A percentile compares a stretch with the other conserved stretches of the same genome.
phyloP scores from a whole-genome alignment of 2,797 vertebrate species.

The Channa striata region DNA sequence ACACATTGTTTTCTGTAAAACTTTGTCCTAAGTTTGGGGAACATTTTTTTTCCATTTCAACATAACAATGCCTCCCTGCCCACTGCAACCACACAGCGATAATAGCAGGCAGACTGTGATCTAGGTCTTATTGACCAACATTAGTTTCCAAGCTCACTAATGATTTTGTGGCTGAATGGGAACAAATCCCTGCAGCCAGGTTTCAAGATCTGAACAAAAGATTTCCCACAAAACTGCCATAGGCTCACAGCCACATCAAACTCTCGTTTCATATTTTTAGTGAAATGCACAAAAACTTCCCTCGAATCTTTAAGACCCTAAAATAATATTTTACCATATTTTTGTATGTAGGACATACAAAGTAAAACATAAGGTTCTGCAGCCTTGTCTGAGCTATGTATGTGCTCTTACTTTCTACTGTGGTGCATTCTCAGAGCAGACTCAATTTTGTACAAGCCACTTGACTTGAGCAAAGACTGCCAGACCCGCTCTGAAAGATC shows the following conservation, averaged over 20 bases:
- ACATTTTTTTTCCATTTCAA: not conserved
- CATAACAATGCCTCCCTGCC: not conserved
- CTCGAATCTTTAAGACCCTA: not conserved
- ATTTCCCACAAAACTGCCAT: not conserved
- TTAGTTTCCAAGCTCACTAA: slow-evolving; percentile 9
- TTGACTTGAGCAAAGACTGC: slow-evolving; percentile 30
- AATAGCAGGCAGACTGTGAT: not conserved
- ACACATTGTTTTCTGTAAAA: not conserved
- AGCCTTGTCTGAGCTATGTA: not conserved
- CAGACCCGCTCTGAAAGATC: slow-evolving; percentile 32
- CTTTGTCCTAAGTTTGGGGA: not conserved
- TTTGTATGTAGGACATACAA: too few relatives aligned
- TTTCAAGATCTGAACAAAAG: slow-evolving; percentile 5
- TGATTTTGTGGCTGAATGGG: slow-evolving; percentile 13
- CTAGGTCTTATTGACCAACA: slow-evolving; percentile 4
- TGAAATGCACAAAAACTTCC: too few relatives aligned
- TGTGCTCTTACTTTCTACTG: not conserved
- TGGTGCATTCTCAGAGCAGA: not conserved
- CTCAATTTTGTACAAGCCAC: slow-evolving; percentile 28
- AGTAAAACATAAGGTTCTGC: not conserved
- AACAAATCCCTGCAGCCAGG: slow-evolving; percentile 10
- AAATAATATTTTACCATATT: too few relatives aligned
- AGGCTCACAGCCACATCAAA: not conserved
- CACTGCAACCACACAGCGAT: slow-evolving; percentile 8
- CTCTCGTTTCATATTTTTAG: too few relatives aligned